Percentiles rank a stretch among this genome's conserved stretches.
Evolutionary conservation across 92 coral and sea anemone genomes (phyloP).

Genomic region (Porites rus): DNA sequence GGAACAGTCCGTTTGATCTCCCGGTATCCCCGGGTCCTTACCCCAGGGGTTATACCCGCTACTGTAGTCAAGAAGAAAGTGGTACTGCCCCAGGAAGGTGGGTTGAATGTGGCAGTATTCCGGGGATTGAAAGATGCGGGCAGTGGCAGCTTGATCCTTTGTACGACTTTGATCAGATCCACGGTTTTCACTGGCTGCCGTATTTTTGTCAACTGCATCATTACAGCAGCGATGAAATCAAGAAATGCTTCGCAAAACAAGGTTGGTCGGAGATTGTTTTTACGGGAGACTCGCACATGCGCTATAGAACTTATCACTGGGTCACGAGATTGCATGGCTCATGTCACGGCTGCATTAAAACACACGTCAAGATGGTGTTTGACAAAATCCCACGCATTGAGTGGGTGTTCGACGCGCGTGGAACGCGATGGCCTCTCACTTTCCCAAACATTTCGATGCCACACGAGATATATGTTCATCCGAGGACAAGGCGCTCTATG

Average conservation of each 20-base stretch:
- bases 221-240: conserved; percentile 90
- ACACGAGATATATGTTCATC: conserved; percentile 88
- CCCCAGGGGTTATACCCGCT: conserved; percentile 80
- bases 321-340: conserved; percentile 93
- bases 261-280: conserved; percentile 94
- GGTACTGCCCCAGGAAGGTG: conserved; percentile 95
- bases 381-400: conserved; percentile 96
- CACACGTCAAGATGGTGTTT: conserved; percentile 91
- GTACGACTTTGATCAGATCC: conserved; percentile 93
- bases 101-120: conserved; percentile 95
- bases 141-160: conserved; percentile 84
- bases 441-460: conserved; percentile 86
- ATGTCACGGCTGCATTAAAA: conserved; percentile 92
- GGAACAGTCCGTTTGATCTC: conserved; percentile 84
- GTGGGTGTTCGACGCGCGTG: conserved; percentile 99
- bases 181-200: conserved; percentile 96
- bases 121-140: conserved; percentile 89
- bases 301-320: conserved; percentile 98
- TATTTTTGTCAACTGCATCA: conserved; percentile 94
- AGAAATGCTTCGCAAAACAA: conserved; percentile 89
- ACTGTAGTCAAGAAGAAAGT: conserved; percentile 91
- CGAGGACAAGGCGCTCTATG: conserved; percentile 86
- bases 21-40: conserved; percentile 72
- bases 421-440: conserved; percentile 98
- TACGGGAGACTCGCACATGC: conserved; percentile 99